Conservation (phyloP, 2,113 vertebrate genomes). For the Pangasianodon gigas region DNA sequence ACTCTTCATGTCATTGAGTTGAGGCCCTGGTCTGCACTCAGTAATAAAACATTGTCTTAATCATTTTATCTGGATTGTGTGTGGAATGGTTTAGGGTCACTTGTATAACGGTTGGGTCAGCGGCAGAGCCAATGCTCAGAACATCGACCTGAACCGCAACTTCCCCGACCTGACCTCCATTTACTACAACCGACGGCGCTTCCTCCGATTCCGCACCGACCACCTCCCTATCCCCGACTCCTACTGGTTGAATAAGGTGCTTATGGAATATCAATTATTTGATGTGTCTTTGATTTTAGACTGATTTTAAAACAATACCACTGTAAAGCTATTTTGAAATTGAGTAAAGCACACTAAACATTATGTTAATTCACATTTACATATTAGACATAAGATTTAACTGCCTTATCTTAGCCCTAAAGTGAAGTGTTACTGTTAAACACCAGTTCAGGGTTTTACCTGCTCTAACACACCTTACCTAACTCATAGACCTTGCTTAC, state of each 20-base stretch:
- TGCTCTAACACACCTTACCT: background rate
- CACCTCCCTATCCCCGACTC: conserved; percentile 89
- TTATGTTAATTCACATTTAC: background rate
- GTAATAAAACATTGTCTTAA: background rate
- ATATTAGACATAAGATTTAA: background rate
- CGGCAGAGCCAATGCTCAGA: conserved; percentile 88
- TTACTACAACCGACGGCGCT: conserved; percentile 81
- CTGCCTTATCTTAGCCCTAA: background rate
- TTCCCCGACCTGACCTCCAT: conserved; percentile 93
- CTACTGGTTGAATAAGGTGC: conserved; percentile 94
- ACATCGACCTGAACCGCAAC: conserved; percentile 93
- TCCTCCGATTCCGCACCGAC: conserved; percentile 76
- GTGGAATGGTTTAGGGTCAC: conserved; percentile 79
- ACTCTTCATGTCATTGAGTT: background rate
- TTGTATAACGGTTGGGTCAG: conserved; percentile 90
- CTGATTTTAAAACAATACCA: background rate
- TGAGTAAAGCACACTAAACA: background rate
- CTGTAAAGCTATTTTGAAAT: background rate
- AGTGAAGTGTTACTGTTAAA: background rate
- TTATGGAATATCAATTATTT: background rate
- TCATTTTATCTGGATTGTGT: conserved; percentile 23
- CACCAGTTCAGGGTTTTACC: background rate
- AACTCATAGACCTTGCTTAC: background rate
- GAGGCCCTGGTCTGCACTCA: background rate
- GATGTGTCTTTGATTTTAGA: background rate